Evolutionary conservation across 2,888 invertebrate species (phyloP).

Genomic region (Tachina grossa): DNA sequence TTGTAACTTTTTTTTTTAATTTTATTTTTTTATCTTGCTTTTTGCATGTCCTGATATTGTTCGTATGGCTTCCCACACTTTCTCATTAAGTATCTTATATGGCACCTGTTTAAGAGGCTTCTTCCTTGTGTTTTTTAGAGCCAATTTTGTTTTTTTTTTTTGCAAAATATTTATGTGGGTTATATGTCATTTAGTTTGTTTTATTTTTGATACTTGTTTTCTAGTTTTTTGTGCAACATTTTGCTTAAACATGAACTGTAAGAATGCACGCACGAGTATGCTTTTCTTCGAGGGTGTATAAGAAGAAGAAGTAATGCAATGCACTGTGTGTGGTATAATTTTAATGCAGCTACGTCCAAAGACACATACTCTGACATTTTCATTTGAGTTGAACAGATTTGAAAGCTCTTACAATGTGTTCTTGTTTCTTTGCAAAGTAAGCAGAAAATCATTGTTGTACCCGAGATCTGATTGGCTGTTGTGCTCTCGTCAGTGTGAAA

Average conservation of each 20-base stretch:
- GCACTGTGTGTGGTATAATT: too few relatives aligned
- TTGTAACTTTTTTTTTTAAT: conserved; percentile 31
- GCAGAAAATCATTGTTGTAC: too few relatives aligned
- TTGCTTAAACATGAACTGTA: conserved; percentile 26
- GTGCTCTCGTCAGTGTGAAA: too few relatives aligned
- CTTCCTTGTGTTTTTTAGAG: conserved; percentile 31
- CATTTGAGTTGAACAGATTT: too few relatives aligned
- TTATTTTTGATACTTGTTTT: not conserved
- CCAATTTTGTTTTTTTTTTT: conserved; percentile 3
- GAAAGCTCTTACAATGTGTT: too few relatives aligned
- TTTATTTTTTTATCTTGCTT: conserved; percentile 6
- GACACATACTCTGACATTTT: too few relatives aligned
- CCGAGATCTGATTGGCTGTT: too few relatives aligned
- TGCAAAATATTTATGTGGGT: conserved; percentile 6
- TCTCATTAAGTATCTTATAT: conserved; percentile 58
- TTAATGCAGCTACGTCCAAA: too few relatives aligned
- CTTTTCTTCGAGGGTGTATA: conserved; percentile 9
- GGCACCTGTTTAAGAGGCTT: conserved; percentile 64
- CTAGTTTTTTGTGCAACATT: not conserved
- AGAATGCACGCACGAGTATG: too few relatives aligned
- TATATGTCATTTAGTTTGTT: not conserved
- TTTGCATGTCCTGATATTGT: conserved; percentile 43
- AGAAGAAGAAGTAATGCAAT: not conserved
- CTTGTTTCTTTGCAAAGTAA: too few relatives aligned
- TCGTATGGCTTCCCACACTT: conserved; percentile 48